Conservation (phyloP, 2,888 invertebrate genomes). For the Cloeon dipterum region DNA sequence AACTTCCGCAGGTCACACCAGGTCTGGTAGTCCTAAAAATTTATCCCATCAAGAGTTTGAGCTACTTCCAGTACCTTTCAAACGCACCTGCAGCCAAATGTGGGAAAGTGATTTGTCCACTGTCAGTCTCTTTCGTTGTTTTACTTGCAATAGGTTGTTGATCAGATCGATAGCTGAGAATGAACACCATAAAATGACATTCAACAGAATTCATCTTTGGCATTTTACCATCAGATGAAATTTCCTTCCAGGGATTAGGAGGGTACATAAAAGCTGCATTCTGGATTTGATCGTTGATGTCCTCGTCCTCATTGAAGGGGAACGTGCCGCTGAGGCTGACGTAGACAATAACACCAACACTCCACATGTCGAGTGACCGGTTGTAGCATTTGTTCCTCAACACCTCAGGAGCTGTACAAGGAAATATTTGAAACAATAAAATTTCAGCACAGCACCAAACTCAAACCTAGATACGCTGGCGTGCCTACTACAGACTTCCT, state of each 20-base stretch:
- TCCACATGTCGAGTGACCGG: constrained; percentile 98
- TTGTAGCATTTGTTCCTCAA: constrained; percentile 97
- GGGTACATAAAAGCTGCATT: constrained; percentile 99
- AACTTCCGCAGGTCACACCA: constrained; percentile 84
- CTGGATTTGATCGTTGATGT: constrained; percentile 98
- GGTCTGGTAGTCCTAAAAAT: constrained; percentile 54
- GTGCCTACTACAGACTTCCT: constrained; percentile 94
- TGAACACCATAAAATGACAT: background rate
- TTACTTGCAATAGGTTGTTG: constrained; percentile 91
- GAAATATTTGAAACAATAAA: too few relatives aligned
- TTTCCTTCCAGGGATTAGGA: constrained; percentile 90
- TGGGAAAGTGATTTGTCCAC: constrained; percentile 91
- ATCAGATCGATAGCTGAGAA: constrained; percentile 88
- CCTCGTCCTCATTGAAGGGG: constrained; percentile 99
- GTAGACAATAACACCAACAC: constrained; percentile 96
- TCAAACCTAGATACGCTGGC: constrained; percentile 79
- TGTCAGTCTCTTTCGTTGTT: constrained; percentile 81
- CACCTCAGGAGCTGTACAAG: constrained; percentile 91
- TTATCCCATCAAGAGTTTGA: constrained; percentile 2
- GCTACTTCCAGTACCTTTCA: background rate
- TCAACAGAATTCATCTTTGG: too few relatives aligned
- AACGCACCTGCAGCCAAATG: constrained; percentile 74
- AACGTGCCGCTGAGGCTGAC: constrained; percentile 97
- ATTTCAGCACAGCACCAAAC: too few relatives aligned
- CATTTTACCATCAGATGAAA: constrained; percentile 61